These are phyloP conservation scores for Anolis sagrei DNA, from an alignment of 2,113 vertebrate genomes.

Conservation along the genomic window DNA sequence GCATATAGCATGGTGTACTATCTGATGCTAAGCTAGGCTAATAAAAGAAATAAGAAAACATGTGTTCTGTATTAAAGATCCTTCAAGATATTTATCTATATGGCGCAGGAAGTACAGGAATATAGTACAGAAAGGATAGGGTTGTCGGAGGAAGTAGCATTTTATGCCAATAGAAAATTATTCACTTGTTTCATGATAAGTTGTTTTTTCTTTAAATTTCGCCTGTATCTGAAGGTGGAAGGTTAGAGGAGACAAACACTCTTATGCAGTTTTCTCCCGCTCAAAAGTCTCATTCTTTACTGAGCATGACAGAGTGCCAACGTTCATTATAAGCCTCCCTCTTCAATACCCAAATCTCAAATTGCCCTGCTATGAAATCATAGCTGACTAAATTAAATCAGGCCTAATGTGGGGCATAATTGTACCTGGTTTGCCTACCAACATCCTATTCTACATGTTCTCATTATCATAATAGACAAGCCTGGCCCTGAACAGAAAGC, in stretches of 20 bases:
- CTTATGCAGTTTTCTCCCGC: slow-evolving; percentile 66
- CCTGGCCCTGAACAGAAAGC: slow-evolving; percentile 23
- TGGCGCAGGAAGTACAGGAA: not conserved
- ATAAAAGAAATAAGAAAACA: slow-evolving; percentile 47
- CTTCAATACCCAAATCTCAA: slow-evolving; percentile 61
- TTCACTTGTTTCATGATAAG: slow-evolving; percentile 29
- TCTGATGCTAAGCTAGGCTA: slow-evolving; percentile 13
- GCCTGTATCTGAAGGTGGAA: not conserved
- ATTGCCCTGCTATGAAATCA: slow-evolving; percentile 68
- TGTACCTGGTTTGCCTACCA: slow-evolving; percentile 56
- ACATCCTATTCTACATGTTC: slow-evolving; percentile 27
- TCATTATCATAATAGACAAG: slow-evolving; percentile 33
- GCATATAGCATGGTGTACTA: not conserved
- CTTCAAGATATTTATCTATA: slow-evolving; percentile 30
- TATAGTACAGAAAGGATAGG: not conserved
- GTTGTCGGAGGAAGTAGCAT: not conserved
- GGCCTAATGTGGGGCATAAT: slow-evolving; percentile 54
- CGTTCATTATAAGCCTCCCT: slow-evolving; percentile 63
- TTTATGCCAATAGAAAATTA: slow-evolving; percentile 46
- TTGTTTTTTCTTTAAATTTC: slow-evolving; percentile 39
- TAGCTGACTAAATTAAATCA: slow-evolving; percentile 52
- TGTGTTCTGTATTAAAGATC: not conserved
- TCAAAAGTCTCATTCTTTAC: slow-evolving; percentile 64
- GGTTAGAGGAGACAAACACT: slow-evolving; percentile 29
- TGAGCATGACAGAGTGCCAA: slow-evolving; percentile 39